Conservation (phyloP, 92 coral and sea anemone species). For the Parazoanthus swiftii region DNA sequence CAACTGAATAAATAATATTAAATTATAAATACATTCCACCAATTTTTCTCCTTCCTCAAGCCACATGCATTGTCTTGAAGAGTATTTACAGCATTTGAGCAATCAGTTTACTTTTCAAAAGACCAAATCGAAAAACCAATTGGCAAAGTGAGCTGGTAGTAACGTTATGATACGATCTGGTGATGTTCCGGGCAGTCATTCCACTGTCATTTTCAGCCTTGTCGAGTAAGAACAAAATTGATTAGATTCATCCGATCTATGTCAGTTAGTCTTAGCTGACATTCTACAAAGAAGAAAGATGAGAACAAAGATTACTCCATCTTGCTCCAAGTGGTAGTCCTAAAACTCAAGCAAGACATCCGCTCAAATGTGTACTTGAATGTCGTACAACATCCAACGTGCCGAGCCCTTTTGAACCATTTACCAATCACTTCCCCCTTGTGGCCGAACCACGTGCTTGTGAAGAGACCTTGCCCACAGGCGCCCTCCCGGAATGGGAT, state of each 20-base stretch:
- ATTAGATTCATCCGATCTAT: too few relatives aligned
- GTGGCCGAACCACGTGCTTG: background rate
- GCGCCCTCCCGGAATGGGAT: conserved; percentile 14
- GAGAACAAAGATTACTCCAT: too few relatives aligned
- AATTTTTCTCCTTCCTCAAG: background rate
- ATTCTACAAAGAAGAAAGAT: too few relatives aligned
- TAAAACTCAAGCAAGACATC: background rate
- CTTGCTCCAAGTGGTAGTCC: background rate
- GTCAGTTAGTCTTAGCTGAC: background rate
- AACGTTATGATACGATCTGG: too few relatives aligned
- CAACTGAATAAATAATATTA: too few relatives aligned
- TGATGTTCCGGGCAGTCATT: too few relatives aligned
- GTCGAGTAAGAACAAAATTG: background rate
- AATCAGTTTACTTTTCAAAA: background rate
- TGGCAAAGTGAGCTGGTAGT: too few relatives aligned
- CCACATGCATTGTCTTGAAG: background rate
- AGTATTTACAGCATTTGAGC: background rate
- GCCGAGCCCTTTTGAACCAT: background rate
- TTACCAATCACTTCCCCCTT: background rate
- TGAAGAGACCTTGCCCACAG: background rate
- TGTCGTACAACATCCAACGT: background rate
- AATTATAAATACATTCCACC: background rate
- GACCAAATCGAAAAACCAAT: background rate
- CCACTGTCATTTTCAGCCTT: too few relatives aligned
- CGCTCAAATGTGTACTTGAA: background rate